Evolutionary conservation across 2,113 vertebrate species (phyloP), one percentile per base, ranked within the genome.

Genomic region (Lophotis ruficrista): DNA sequence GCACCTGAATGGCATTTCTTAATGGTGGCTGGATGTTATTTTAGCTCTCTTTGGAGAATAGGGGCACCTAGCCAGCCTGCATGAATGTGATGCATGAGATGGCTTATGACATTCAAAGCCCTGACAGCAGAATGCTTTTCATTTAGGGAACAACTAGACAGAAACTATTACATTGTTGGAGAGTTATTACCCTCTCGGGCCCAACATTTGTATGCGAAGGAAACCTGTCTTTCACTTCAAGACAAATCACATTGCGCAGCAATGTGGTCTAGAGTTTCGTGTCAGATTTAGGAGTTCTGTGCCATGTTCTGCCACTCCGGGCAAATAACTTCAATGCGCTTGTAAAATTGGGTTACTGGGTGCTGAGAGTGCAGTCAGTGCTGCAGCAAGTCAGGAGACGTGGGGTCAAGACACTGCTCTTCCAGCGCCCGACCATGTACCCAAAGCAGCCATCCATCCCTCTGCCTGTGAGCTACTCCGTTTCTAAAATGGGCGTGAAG

Each of bases 51-150:
- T 90, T 76, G 81, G 96, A 97, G 96, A 97, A 95, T 91, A 90
- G 87, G 73, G 89, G 94, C 80, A 17, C 77, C 73, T 35, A 94
- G 95, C 95, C 96, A 96, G 96, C 72, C 94, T 82, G 72, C 87
- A 92, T 84, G 96, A 96, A 91, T 91, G 90, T 35, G n/a, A 91
- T 69, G 94, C 11, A n/a, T 87, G 95, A 94, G 96, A 96, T 72
- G 92, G 95, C 89, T 94, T 84, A 77, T 94, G 95, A 95, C 96
- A 96, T 94, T 96, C 96, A 93, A 35, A 89, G 92, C 77, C 53
- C 91, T 92, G 94, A 95, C 96, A 94, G 96, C 86, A 95, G 96
- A 96, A 96, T 97, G 96, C 96, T 96, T 96, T 97, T 97, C 96
- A 96, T 97, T 97, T 97, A 96, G 94, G 95, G 89, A 95, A 77